Evolutionary conservation across 2,888 invertebrate genomes (phyloP), one percentile per base, ranked within the genome.

Genomic region (Mythimna vitellina): DNA sequence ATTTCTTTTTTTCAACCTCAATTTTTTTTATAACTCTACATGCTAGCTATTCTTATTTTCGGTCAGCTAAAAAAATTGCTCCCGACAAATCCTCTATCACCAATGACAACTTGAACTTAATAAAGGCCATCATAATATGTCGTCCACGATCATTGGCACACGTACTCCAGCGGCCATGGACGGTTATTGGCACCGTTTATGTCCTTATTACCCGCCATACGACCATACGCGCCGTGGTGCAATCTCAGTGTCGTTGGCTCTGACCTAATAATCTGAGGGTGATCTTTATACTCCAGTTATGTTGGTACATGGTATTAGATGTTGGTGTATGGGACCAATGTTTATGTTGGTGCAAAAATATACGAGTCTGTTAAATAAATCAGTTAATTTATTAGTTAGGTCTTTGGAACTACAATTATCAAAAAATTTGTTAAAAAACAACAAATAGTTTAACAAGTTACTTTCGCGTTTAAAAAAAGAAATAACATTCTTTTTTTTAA

Each of bases 201-300:
- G 65, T 58, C 57, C 71, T 62, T 77, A 71, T 84, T 80, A 78
- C 76, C 61, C 66, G 66, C 68, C 63, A 65, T 76, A 65, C 81
- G 74, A 60, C 68, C 63, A 65, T 76, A 65, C 82, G 74, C 64
- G 65, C 53, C 70, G 61, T 56, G 67, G 69, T 79, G 70, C 67
- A 81, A 84, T 82, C 75, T 84, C 82, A 65, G 71, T 80, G 83
- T 84, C 84, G 73, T 84, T 82, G 69, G 71, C 56, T 49, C 80
- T 80, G 84, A 77, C 84, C 82, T 82, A 76, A 83, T 84, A 84
- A 83, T 83, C 80, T 71, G 57, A 35, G 65, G 60, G 82, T 80
- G 81, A 80, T 82, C 77, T 76, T 75, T 75, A 78, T 71, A 71
- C 62, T 64, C 70, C 71, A 73, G 80, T 77, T 82, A 68, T 71